phyloP scores from a whole-genome alignment of 2,113 vertebrate species.

The Nerophis lumbriciformis region DNA sequence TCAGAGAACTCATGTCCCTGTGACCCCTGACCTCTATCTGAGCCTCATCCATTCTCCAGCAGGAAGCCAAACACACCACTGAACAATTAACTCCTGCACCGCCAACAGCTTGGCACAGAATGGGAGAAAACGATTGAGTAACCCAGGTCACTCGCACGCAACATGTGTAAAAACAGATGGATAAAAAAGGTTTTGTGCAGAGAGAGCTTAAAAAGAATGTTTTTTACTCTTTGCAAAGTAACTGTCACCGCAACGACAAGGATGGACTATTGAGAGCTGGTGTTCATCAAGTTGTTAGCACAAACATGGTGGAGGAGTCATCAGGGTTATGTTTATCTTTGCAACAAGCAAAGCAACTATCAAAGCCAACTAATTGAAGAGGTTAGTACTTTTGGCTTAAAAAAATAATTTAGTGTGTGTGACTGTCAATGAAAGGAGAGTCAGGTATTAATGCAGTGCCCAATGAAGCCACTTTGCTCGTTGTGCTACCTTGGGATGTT shows the following conservation, averaged over 20 bases:
- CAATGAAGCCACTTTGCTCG: too few species aligned
- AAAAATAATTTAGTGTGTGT: slow-evolving; percentile 1
- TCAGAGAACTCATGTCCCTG: slow-evolving; percentile 58
- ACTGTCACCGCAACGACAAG: slow-evolving; percentile 63
- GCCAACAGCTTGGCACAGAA: slow-evolving; percentile 68
- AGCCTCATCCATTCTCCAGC: slow-evolving; percentile 65
- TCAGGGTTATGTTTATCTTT: slow-evolving; percentile 59
- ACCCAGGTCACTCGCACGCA: slow-evolving; percentile 56
- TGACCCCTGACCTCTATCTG: slow-evolving; percentile 62
- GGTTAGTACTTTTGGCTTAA: slow-evolving; percentile 43
- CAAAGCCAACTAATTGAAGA: slow-evolving; percentile 52
- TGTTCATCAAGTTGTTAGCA: slow-evolving; percentile 53
- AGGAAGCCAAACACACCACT: slow-evolving; percentile 72
- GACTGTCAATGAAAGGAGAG: too few species aligned
- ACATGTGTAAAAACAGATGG: slow-evolving; percentile 49
- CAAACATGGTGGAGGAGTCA: slow-evolving; percentile 55
- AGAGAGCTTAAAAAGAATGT: slow-evolving; percentile 58
- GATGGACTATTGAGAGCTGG: slow-evolving; percentile 56
- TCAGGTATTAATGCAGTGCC: too few species aligned
- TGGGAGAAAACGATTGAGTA: slow-evolving; percentile 63
- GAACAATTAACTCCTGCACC: slow-evolving; percentile 71
- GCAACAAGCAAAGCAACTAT: slow-evolving; percentile 44
- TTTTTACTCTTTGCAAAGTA: slow-evolving; percentile 56
- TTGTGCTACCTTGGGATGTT: too few species aligned
- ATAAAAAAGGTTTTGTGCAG: slow-evolving; percentile 59